Conservation (phyloP, 2,888 invertebrate genomes). For the Phlogophora meticulosa region DNA sequence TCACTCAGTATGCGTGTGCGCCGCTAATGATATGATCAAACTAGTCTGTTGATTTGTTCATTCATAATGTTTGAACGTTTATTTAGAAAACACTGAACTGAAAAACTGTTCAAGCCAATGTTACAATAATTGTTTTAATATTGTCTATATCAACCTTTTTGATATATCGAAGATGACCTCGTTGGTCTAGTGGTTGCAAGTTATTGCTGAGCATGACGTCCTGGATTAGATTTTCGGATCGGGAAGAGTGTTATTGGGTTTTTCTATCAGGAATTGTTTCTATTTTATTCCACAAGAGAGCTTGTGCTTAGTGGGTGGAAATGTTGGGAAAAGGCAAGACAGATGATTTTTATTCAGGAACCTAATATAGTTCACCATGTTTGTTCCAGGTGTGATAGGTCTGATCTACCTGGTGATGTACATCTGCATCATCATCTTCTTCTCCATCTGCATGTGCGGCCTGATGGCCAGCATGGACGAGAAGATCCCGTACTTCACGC, state of each 20-base stretch:
- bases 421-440: constrained; percentile 95
- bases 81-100: background rate
- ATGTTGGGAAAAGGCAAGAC: too few species aligned
- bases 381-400: constrained; percentile 94
- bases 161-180: too few species aligned
- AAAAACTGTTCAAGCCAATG: background rate
- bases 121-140: too few species aligned
- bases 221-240: too few species aligned
- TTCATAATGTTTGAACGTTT: constrained; percentile 3
- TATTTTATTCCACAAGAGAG: too few species aligned
- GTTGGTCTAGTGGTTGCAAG: too few species aligned
- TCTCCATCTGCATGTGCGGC: constrained; percentile 97
- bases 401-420: constrained; percentile 98
- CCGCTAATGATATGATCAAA: constrained; percentile 24
- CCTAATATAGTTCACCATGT: background rate
- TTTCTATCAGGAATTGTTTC: too few species aligned
- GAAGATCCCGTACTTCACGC: constrained; percentile 94
- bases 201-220: too few species aligned
- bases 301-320: too few species aligned
- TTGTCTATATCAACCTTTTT: too few species aligned
- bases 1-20: background rate
- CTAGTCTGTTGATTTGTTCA: constrained; percentile 7
- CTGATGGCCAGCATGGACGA: constrained; percentile 94
- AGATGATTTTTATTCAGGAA: too few species aligned
- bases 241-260: too few species aligned